Base-by-base conservation (phyloP, 1,140 invertebrate genomes). In the Archegozetes longisetosus region DNA sequence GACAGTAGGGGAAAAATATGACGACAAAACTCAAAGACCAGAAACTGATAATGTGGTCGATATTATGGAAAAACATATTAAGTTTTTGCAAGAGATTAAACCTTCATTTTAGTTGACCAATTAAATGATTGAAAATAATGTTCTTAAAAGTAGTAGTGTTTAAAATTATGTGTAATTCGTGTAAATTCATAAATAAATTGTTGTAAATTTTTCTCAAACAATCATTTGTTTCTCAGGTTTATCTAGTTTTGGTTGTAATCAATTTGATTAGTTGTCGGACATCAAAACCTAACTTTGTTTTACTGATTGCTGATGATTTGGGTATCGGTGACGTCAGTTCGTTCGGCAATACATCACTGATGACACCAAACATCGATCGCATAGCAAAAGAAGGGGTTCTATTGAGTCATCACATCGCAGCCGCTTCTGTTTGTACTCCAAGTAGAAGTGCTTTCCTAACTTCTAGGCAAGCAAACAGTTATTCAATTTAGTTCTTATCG, bases 1-100 rank as follows among this genome's bases (percentile, higher is more conserved):
- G 91, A 77, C 84, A 51, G 79, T 92, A 40, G 90, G 90, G 9
- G 70, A 79, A 1, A 74, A 88, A 68, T 88, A 79, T 77, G 90
- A 94, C 32, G 60, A 51, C 51, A 48, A 57, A 47, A 51, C 53
- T 17, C 62, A 58, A 29, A 52, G 51, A 23, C 50, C 29, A 32
- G 51, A 58, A 46, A 1, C 27, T 29, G 61, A 63, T 56, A 47
- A 54, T 50, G 12, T 62, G 3, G 51, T 53, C 23, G 52, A 62
- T 56, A 24, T 58, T 22, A 2, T 65, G 13, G 53, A 65, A 50
- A 54, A 64, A 57, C 64, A 66, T 32, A 53, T 63, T 27, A 49
- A 59, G 4, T 64, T 58, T 17, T 24, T 63, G 4, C 28, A 62
- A 52, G 22, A 40, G 17, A 51, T 59, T 12, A 4, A 20, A 26